These are phyloP conservation scores for Aplidium turbinatum DNA, from an alignment of 23 tunicate genomes.

Conservation along the genomic window DNA sequence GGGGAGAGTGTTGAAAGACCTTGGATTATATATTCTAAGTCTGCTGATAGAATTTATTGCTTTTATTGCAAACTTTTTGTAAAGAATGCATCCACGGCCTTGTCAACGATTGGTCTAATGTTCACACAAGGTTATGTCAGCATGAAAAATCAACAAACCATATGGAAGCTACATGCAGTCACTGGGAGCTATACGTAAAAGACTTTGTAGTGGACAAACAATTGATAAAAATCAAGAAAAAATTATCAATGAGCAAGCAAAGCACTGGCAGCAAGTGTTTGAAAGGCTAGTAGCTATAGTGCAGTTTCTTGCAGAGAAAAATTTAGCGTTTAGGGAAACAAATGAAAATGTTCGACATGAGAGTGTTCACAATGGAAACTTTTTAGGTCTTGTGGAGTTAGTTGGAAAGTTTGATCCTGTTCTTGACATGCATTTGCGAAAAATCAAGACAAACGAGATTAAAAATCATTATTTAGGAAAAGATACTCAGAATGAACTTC, in stretches of 20 bases:
- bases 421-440: slow-evolving; percentile 3
- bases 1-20: slow-evolving; percentile 38
- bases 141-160: slow-evolving; percentile 5
- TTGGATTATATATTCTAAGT: slow-evolving; percentile 34
- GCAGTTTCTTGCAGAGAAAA: slow-evolving; percentile 16
- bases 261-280: slow-evolving; percentile 19
- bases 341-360: slow-evolving; percentile 7
- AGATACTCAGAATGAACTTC: slow-evolving; percentile 19
- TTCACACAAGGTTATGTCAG: slow-evolving; percentile 24
- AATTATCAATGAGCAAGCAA: slow-evolving; percentile 10
- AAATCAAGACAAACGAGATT: slow-evolving; percentile 1
- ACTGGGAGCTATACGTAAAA: slow-evolving; percentile 10
- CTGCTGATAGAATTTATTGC: slow-evolving; percentile 39
- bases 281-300: slow-evolving; percentile 27
- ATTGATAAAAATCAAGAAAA: slow-evolving; percentile 5
- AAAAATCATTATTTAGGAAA: slow-evolving; percentile 6
- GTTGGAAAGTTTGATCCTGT: slow-evolving; percentile 17
- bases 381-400: slow-evolving; percentile 21
- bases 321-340: slow-evolving; percentile 23
- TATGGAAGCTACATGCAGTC: slow-evolving; percentile 16
- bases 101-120: slow-evolving; percentile 9
- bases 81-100: slow-evolving; percentile 17
- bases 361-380: slow-evolving; percentile 24
- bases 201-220: slow-evolving; percentile 9
- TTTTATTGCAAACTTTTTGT: slow-evolving; percentile 27